These are phyloP conservation scores for Phallusia fumigata DNA, from an alignment of 23 tunicate species.

Conservation along the genomic window DNA sequence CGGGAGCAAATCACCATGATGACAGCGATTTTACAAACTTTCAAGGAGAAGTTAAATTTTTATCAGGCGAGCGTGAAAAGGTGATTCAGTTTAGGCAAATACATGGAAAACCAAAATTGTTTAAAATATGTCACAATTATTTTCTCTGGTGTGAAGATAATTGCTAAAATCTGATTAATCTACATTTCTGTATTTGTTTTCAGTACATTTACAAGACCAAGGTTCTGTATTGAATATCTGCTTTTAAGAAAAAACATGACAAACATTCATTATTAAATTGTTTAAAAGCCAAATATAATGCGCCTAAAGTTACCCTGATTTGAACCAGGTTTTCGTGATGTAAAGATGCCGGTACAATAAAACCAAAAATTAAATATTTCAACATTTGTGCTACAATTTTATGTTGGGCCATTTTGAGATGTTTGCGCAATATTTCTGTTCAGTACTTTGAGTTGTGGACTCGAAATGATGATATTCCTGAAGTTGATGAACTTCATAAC, in stretches of 20 bases:
- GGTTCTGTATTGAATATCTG: too few relatives aligned
- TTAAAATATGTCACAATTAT: not conserved
- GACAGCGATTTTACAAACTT: constrained; percentile 28
- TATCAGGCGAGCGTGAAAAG: constrained; percentile 30
- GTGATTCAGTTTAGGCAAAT: too few relatives aligned
- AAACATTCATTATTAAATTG: too few relatives aligned
- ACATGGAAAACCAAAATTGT: not conserved
- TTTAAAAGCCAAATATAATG: too few relatives aligned
- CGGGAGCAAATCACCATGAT: constrained; percentile 6
- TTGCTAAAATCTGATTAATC: too few relatives aligned
- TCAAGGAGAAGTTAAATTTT: constrained; percentile 38
- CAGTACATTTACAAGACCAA: too few relatives aligned
- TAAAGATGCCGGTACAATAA: too few relatives aligned
- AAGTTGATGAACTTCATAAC: constrained; percentile 44
- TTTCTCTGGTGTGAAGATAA: not conserved
- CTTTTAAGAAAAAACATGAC: too few relatives aligned
- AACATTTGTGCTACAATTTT: not conserved
- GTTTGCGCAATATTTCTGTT: not conserved
- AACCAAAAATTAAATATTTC: not conserved
- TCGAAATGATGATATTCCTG: constrained; percentile 55
- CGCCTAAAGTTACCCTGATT: too few relatives aligned
- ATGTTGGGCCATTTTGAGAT: not conserved
- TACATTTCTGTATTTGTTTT: too few relatives aligned
- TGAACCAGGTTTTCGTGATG: too few relatives aligned
- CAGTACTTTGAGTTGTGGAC: constrained; percentile 45